Evolutionary conservation across 2,113 vertebrate species (phyloP), one percentile per base, ranked within the genome.

Genomic region (Pomatostomus ruficeps): DNA sequence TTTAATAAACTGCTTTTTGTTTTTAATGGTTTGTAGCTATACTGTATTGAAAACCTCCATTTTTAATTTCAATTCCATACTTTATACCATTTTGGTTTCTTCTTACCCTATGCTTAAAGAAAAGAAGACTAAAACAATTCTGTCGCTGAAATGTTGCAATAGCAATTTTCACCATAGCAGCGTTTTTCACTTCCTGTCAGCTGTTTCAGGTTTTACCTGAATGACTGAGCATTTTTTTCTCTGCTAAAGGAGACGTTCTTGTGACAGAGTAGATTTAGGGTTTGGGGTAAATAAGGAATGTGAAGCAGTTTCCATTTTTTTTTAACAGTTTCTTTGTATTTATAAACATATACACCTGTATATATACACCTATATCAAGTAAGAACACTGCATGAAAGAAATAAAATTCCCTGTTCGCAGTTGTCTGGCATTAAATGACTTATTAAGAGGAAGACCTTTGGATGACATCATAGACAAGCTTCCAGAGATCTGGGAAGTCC

Each of bases 401-500:
- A 92, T 62, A 23, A 96, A 90, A 88, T 85, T 71, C 31, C 52
- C 54, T 97, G 22, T 97, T 97, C 96, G 73, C 88, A 99, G 99
- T 97, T 99, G 99, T 94, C 97, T 99, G 94, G 99, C 99, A 40
- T 96, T 99, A 65, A 99, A 99, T 95, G 99, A 99, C 86, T 97
- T 99, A 96, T 97, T 99, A 52, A 98, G 99, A 78, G 99, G 99
- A 89, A 98, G 98, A 89, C 98, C 99, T 84, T 98, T 99, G 77
- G 99, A 99, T 96, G 99, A 99, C 87, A 98, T 99, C 73, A 97
- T 99, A 88, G 99, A 99, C 80, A 98, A 98, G 80, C 97, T 99
- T 87, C 98, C 99, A 77, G 99, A 99, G 95, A 99, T 99, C 87
- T 99, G 99, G 99, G 99, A 99, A 97, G 99, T 99, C 2, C 98